Evolutionary conservation across 92 coral and sea anemone species (phyloP), one percentile per base, ranked within the genome.

Genomic region (Phenganax marumi): DNA sequence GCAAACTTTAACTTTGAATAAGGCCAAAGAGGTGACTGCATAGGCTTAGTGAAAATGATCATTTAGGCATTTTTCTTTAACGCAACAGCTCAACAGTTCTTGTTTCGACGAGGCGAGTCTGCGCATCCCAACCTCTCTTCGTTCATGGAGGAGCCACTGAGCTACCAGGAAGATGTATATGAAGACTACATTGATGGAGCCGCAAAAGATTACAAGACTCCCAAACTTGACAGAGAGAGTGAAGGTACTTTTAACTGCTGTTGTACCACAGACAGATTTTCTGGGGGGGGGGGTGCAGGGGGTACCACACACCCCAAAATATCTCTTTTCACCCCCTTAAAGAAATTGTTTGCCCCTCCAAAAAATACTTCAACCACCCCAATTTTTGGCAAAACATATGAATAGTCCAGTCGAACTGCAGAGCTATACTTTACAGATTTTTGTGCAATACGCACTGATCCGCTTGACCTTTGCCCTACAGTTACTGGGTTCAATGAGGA

Each of bases 81-180:
- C 6, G 24, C 66, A 46, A 19, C 50, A 95, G 97, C 95, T 49
- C 93, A 87, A 48, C 93, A 91, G 91, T 96, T 96, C 75, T 75
- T 96, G 92, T 96, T 86, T 86, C 86, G 91, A 21, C 97, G 99
- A 50, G 87, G 92, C 64, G 88, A 96, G 73, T 87, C 93, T 10
- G 90, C 85, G 83, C 90, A 86, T 49, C 88, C 85, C 46, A 69
- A 88, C 68, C 89, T 92, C 33, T 87, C 89, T 13, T 81, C 87
- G 48, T 92, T 90, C 76, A 86, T 90, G 91, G 89, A 82, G 49
- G 89, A 88, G 57, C 81, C 90, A 83, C 82, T 80, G 70, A 93
- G 87, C 18, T 61, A 90, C 55, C 90, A 90, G 13, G 93, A 93
- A 73, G 86, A 89, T 25, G 91, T 77, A 54, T 81, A 87, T 12